A percentile compares a stretch with the other conserved stretches of the same genome.
phyloP scores from a whole-genome alignment of 2,113 vertebrate genomes.

The Bubo bubo region DNA sequence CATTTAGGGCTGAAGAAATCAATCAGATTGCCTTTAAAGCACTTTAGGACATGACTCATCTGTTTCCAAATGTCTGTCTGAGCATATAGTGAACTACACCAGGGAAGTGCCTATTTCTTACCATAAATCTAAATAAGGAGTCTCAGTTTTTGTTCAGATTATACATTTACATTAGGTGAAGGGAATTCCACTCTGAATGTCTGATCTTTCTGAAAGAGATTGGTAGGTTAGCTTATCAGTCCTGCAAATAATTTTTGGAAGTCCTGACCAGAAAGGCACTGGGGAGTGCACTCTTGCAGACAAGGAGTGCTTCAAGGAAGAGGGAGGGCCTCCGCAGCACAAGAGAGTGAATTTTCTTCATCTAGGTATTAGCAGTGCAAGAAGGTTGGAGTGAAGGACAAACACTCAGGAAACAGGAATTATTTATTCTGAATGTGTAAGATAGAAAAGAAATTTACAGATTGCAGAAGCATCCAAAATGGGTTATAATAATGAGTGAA shows the following conservation, averaged over 20 bases:
- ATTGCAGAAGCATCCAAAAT: neutral
- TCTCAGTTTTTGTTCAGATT: neutral
- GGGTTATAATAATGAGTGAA: neutral
- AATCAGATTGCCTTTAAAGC: neutral
- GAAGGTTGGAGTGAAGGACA: neutral
- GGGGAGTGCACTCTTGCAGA: neutral
- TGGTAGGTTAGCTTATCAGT: neutral
- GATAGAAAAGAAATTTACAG: neutral
- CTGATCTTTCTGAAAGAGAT: neutral
- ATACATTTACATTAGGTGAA: neutral
- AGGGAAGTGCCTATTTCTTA: neutral
- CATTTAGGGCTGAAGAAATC: neutral
- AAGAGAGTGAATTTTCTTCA: neutral
- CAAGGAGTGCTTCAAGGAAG: accelerated
- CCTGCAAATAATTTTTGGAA: neutral
- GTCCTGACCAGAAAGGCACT: neutral
- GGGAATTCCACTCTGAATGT: neutral
- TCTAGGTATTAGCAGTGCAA: neutral
- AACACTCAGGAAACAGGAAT: neutral
- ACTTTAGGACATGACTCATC: neutral
- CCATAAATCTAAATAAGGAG: neutral
- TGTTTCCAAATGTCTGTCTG: neutral
- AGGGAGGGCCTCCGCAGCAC: neutral
- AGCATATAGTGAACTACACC: neutral
- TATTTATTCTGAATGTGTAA: neutral